phyloP scores from a whole-genome alignment of 2,888 invertebrate genomes.

The Cephus nigrinus region DNA sequence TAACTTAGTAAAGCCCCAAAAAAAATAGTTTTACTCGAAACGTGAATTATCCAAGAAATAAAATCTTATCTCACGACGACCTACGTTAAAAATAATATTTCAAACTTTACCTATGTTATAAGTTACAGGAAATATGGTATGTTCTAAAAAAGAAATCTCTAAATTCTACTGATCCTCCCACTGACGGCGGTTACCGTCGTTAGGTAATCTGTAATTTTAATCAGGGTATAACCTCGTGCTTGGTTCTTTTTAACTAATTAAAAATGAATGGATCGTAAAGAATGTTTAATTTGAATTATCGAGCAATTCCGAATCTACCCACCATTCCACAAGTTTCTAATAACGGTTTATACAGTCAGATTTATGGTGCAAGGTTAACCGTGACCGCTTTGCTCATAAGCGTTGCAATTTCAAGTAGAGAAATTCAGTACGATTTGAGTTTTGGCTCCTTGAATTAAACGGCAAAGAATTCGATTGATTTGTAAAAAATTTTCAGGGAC shows the following conservation, averaged over 20 bases:
- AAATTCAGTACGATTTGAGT: background rate
- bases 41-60: too few species aligned
- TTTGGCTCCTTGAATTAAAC: background rate
- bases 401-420: background rate
- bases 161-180: too few species aligned
- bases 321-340: background rate
- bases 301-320: background rate
- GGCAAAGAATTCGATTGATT: background rate
- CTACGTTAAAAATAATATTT: too few species aligned
- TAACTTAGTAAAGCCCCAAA: background rate
- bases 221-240: too few species aligned
- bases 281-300: background rate
- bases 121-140: too few species aligned
- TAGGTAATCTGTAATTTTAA: too few species aligned
- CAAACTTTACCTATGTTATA: too few species aligned
- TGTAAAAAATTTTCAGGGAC: background rate
- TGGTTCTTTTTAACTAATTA: background rate
- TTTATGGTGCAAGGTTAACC: conserved; percentile 1
- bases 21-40: background rate
- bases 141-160: too few species aligned
- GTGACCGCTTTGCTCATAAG: background rate
- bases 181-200: too few species aligned
- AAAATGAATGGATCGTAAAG: background rate
- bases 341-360: background rate
- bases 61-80: too few species aligned